Conservation (phyloP, 2,797 vertebrate genomes). For the Etheostoma perlongum region DNA sequence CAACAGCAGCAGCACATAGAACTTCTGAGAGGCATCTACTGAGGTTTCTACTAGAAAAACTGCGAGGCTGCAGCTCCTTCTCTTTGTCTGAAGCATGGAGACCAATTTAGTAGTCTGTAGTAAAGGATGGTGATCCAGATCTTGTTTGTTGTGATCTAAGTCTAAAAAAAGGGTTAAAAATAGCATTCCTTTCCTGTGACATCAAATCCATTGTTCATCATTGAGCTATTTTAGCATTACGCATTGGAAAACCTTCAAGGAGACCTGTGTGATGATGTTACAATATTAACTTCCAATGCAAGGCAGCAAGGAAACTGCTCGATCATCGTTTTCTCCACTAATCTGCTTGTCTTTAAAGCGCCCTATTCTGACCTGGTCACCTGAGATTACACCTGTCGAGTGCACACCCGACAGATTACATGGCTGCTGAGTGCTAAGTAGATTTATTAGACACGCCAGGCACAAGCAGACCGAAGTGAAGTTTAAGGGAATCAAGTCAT, state of each 20-base stretch:
- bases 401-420: slow-evolving; percentile 84
- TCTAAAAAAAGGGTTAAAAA: slow-evolving; percentile 4
- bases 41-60: slow-evolving; percentile 49
- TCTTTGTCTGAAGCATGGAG: slow-evolving; percentile 54
- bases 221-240: slow-evolving; percentile 34
- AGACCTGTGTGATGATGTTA: slow-evolving; percentile 51
- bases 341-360: slow-evolving; percentile 85
- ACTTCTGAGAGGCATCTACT: slow-evolving; percentile 86
- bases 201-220: slow-evolving; percentile 42
- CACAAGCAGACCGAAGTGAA: slow-evolving; percentile 23
- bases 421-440: slow-evolving; percentile 39
- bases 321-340: slow-evolving; percentile 84
- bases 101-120: background rate
- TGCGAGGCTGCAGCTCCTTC: slow-evolving; percentile 54
- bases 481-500: slow-evolving; percentile 46
- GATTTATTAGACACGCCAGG: slow-evolving; percentile 57
- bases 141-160: background rate
- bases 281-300: slow-evolving; percentile 62
- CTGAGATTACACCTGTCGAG: slow-evolving; percentile 82
- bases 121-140: slow-evolving; percentile 1
- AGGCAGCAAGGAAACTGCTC: slow-evolving; percentile 61
- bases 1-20: slow-evolving; percentile 81
- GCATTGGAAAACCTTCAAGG: slow-evolving; percentile 39
- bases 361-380: slow-evolving; percentile 83
- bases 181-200: background rate